Evolutionary conservation across 2,113 vertebrate genomes (phyloP), one percentile per base, ranked within the genome.

Genomic region (Theristicus caerulescens): DNA sequence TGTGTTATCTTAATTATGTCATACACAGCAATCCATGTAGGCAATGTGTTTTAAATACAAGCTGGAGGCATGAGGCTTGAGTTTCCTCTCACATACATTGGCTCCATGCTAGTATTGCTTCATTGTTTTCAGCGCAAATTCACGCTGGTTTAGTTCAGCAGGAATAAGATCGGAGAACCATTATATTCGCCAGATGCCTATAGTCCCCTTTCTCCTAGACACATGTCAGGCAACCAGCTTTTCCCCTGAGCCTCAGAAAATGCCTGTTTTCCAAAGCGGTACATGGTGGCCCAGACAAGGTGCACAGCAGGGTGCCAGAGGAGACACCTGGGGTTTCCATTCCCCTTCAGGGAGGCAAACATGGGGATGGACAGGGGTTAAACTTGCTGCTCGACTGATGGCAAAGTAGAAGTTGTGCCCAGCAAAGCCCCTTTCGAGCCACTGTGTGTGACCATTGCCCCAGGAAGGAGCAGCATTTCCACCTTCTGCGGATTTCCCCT

Each of bases 231-330:
- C 52, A 82, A 42, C 3, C 49, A 73, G 24, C 36, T 64, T 49
- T 67, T 70, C 38, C 29, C 32, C 31, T 5, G 18, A 82, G 34
- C 59, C 61, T 66, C 52, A 7, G 12, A 67, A 91, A 88, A 71
- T 7, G 51, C 21, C 46, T 1, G 0, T 51, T 72, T 72, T 67
- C 34, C 51, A 46, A 67, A 76, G 49, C 2, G 0, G 31, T 52
- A 10, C 10, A 2, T 16, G 11, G 54, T 52, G 24, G 40, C 40
- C 14, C 22, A 51, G 38, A 40, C 24, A 61, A 61, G 66, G 38
- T 8, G 0, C 19, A 27, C 19, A 44, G 80, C n/a, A 36, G 42
- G 25, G n/a, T 17, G 16, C 62, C 61, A 40, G 26, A 70, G 36
- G 57, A 79, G 31, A 58, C 31, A 18, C 36, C 16, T 38, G 55